These are phyloP conservation scores for Penelope pileata DNA, from an alignment of 2,113 vertebrate genomes.

Conservation along the genomic window DNA sequence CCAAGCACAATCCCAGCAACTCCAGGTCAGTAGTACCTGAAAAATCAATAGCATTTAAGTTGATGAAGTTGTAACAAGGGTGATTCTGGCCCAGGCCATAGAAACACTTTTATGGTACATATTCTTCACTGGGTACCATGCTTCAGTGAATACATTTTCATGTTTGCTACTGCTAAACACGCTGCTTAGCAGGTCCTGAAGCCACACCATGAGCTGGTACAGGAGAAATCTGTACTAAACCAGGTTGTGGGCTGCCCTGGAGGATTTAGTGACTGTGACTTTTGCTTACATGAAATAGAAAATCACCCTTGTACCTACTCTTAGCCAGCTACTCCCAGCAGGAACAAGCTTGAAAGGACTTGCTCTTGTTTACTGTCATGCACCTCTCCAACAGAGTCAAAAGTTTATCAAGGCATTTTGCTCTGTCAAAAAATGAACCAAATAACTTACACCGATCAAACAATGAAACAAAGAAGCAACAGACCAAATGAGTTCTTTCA, in stretches of 20 bases:
- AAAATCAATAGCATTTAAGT: constrained; percentile 58
- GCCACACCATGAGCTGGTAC: neutral
- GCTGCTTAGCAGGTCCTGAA: neutral
- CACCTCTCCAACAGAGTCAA: constrained; percentile 13
- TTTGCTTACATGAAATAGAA: constrained; percentile 43
- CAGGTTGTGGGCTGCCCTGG: neutral
- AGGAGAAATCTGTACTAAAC: constrained; percentile 18
- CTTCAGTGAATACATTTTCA: neutral
- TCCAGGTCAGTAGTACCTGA: constrained; percentile 31
- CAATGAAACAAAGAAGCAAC: constrained; percentile 12
- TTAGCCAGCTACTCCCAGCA: constrained; percentile 24
- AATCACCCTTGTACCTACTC: constrained; percentile 22
- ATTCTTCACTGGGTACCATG: neutral
- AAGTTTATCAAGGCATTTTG: constrained; percentile 56
- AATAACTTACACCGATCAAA: constrained; percentile 21
- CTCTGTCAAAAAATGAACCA: constrained; percentile 25
- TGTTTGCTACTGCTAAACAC: neutral
- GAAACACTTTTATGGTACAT: constrained; percentile 16
- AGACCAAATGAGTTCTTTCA: constrained; percentile 10
- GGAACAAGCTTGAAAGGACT: neutral
- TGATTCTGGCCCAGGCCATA: neutral
- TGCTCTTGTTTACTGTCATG: constrained; percentile 43
- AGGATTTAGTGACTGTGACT: constrained; percentile 12
- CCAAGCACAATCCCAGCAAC: neutral
- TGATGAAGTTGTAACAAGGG: constrained; percentile 39